These are phyloP conservation scores for Cephalotes varians DNA, from an alignment of 2,888 invertebrate species.

Conservation along the genomic window DNA sequence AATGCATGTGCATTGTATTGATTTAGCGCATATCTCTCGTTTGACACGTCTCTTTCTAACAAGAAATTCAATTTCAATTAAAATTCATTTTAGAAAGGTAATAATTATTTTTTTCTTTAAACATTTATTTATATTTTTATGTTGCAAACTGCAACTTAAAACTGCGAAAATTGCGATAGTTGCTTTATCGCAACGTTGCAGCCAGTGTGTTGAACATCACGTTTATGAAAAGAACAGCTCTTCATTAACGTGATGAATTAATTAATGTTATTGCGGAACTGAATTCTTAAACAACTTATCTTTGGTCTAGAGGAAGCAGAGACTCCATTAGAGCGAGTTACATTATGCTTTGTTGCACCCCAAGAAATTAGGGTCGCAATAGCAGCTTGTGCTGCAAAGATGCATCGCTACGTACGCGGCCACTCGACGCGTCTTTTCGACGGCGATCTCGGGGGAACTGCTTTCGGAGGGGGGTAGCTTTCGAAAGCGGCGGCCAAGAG, in stretches of 20 bases:
- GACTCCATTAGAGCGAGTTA: slow-evolving; percentile 10
- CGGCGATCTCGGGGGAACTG: slow-evolving; percentile 67
- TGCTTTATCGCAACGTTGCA: neutral
- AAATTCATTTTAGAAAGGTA: neutral
- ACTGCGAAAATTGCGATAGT: neutral
- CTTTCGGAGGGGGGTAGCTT: slow-evolving; percentile 69
- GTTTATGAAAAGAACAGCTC: neutral
- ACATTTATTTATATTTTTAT: neutral
- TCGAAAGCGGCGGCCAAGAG: slow-evolving; percentile 72
- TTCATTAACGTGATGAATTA: neutral
- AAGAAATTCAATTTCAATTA: neutral
- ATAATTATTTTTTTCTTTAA: neutral
- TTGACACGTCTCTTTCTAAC: neutral
- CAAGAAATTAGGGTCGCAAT: slow-evolving; percentile 26
- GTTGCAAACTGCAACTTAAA: neutral
- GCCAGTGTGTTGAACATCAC: too few species aligned
- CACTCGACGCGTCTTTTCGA: slow-evolving; percentile 68
- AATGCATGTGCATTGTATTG: neutral
- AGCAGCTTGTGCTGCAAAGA: slow-evolving; percentile 17
- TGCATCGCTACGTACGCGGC: slow-evolving; percentile 59
- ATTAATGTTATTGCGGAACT: neutral
- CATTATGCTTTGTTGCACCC: slow-evolving; percentile 66
- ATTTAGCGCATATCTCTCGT: neutral
- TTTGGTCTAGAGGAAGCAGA: neutral
- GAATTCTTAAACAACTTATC: neutral